Evolutionary conservation across 2,797 vertebrate species (phyloP).

Genomic region (Poecilia gillii): DNA sequence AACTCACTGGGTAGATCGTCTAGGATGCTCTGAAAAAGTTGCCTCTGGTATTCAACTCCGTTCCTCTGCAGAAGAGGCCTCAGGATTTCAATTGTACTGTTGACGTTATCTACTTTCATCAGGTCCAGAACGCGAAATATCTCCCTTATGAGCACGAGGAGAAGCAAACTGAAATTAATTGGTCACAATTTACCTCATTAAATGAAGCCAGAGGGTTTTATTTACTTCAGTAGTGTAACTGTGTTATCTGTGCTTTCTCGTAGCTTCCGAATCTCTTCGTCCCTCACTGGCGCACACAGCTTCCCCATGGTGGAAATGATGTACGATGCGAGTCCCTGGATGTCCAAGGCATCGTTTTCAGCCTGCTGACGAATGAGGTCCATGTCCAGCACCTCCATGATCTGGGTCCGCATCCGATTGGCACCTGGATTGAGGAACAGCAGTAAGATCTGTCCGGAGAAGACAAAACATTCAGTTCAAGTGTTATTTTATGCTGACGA

Average conservation of each 20-base stretch:
- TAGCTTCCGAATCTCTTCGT: slow-evolving; percentile 88
- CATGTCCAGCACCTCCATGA: slow-evolving; percentile 91
- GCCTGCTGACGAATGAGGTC: slow-evolving; percentile 93
- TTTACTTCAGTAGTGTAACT: slow-evolving; percentile 86
- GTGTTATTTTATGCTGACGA: background rate
- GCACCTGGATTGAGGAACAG: slow-evolving; percentile 91
- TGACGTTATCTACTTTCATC: slow-evolving; percentile 79
- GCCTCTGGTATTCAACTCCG: slow-evolving; percentile 79
- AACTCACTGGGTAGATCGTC: slow-evolving; percentile 79
- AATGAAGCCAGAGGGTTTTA: background rate
- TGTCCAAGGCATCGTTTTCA: slow-evolving; percentile 89
- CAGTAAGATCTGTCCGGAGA: slow-evolving; percentile 83
- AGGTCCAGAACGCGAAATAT: slow-evolving; percentile 83
- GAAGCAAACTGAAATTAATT: background rate
- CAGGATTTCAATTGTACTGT: slow-evolving; percentile 69
- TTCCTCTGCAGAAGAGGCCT: slow-evolving; percentile 73
- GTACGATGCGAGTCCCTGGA: slow-evolving; percentile 89
- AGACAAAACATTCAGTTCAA: background rate
- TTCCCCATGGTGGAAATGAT: slow-evolving; percentile 93
- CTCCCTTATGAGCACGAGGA: slow-evolving; percentile 65
- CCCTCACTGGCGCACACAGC: slow-evolving; percentile 89
- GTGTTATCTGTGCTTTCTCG: slow-evolving; percentile 81
- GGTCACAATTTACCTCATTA: background rate
- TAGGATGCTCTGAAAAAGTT: slow-evolving; percentile 78
- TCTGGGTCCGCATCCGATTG: slow-evolving; percentile 91